Evolutionary conservation across 2,888 invertebrate genomes (phyloP), one percentile per base, ranked within the genome.

Genomic region (Allophyes oxyacanthae): DNA sequence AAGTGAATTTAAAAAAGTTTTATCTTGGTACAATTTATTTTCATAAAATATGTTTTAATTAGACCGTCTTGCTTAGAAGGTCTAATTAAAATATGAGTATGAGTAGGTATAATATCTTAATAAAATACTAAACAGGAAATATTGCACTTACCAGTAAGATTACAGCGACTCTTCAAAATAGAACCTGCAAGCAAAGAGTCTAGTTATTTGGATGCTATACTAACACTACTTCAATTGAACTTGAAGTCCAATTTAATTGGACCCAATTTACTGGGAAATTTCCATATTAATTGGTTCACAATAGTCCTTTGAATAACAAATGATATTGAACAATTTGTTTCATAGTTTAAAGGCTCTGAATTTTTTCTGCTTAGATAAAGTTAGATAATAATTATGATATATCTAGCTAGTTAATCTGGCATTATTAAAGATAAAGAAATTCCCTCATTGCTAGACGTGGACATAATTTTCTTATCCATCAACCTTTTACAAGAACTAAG

Each of bases 101-200:
- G n/a, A n/a, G n/a, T n/a, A n/a, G n/a, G n/a, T n/a, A n/a, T n/a
- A n/a, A n/a, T n/a, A n/a, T n/a, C n/a, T n/a, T n/a, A n/a, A 6
- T 4, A 13, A 9, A 46, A 37, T 28, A 46, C 9, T n/a, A 30
- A 11, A n/a, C n/a, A n/a, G n/a, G n/a, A n/a, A 37, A 30, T 9
- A 28, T 48, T 34, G 0, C 6, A 72, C 72, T 73, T 11, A 73
- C 72, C 59, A 42, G 55, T 51, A 53, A 37, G 40, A 40, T 51
- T n/a, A n/a, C 54, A 42, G 65, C 30, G 7, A 52, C 46, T 60
- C 36, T 36, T 58, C 43, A 58, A 72, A 43, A 58, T 41, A 25
- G 46, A 6, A 72, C 42, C 72, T 72, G 61, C 33, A 70, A 73
- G 0, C 37, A 53, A 58, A 66, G 6, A 52, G 28, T 51, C 10